Evolutionary conservation across 2,888 invertebrate species (phyloP), one percentile per base, ranked within the genome.

Genomic region (Automeris io): DNA sequence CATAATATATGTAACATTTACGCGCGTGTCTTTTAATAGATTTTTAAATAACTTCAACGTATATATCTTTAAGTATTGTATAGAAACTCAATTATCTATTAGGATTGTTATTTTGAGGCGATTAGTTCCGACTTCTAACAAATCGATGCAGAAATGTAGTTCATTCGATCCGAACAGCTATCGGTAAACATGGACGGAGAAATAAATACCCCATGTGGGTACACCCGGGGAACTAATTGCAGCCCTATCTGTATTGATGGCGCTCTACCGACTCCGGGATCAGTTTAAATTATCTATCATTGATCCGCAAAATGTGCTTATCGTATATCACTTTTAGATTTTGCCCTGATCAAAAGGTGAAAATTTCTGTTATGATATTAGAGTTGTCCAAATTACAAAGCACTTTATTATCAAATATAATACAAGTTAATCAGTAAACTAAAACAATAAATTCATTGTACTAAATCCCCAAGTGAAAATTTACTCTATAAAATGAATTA

Each of bases 221-320:
- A 61, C 51, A 70, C 67, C 66, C 53, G 42, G 65, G 62, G 66
- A 79, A 85, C 81, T 85, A 85, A 85, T 85, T 79, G 82, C 80
- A 65, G 68, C 70, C 75, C 79, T 74, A 69, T 56, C 72, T 51
- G 65, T 82, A 85, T 83, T 83, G 78, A 85, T 85, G 79, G 77
- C 69, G 51, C 68, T 67, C 72, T 67, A 71, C 70, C 64, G 56
- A 60, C 56, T 53, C 46, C 52, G 58, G 73, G 73, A 78, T 81
- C 76, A 75, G 70, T 76, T 72, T 78, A 78, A 78, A 81, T 80
- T 81, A 77, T 75, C 70, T 66, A 58, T 56, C 59, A 56, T 55
- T 57, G 57, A 65, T 69, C 72, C 71, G 58, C 70, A 70, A 60
- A 64, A 69, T 53, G 51, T 61, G 60, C 75, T 77, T 71, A 78